Evolutionary conservation across 2,888 invertebrate genomes (phyloP), one percentile per base, ranked within the genome.

Genomic region (Lochmaea capreae): DNA sequence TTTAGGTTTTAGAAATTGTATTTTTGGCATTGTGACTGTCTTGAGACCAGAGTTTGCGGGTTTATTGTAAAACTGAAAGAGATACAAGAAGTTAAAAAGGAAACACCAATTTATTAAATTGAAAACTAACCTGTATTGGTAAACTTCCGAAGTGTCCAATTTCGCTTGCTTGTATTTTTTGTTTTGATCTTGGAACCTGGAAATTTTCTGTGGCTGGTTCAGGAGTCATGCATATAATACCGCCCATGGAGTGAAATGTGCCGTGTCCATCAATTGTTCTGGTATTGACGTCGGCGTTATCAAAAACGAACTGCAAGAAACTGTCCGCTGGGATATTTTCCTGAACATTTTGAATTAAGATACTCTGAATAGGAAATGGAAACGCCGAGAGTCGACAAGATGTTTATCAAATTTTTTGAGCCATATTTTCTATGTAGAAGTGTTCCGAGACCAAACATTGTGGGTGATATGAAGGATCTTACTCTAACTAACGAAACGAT

Each of bases 181-280:
- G 33, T 39, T 39, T 39, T 39, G 33, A 9, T 39, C 33, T 39
- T 39, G 33, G 33, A 39, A 9, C 33, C 33, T 39, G 33, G 33
- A 39, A 39, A 39, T 39, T 39, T 39, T 39, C 46, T 46, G 46
- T 46, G 12, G 46, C 46, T 46, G 14, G 46, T 46, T 46, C 46
- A 46, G 46, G 46, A 46, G 46, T 46, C 12, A 46, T 46, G 12
- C 46, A 46, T 46, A 46, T 46, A 5, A 46, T 46, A 12, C 46
- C 46, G 46, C 46, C 46, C 46, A 46, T 46, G 46, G 46, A 46
- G 46, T 46, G 46, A 46, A 46, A 46, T 46, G 46, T 46, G 46
- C 46, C 46, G 46, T 46, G 46, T 46, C 46, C 46, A 46, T 46
- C 46, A 5, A 46, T 46, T 46, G 11, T 46, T 46, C 46, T 46